Percentiles rank a stretch among this genome's conserved stretches.
phyloP scores from a whole-genome alignment of 1,140 invertebrate genomes.

The Eupristina koningsbergeri region DNA sequence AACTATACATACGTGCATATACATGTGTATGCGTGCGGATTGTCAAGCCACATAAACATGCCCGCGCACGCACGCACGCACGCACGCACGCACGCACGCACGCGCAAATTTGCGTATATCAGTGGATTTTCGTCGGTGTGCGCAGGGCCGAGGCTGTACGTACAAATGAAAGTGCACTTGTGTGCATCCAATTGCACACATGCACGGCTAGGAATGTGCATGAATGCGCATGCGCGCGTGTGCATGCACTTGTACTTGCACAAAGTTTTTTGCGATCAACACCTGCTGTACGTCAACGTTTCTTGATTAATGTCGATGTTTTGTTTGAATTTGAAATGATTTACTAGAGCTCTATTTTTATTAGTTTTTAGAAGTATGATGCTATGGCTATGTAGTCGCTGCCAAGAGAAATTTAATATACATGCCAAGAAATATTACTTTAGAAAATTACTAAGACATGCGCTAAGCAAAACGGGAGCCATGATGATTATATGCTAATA shows the following conservation, averaged over 20 bases:
- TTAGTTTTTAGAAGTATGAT: conserved; percentile 5
- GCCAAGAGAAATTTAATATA: background rate
- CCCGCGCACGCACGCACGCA: background rate
- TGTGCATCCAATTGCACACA: too few species aligned
- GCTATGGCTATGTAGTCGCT: background rate
- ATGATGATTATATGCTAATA: background rate
- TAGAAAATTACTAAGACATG: conserved; percentile 10
- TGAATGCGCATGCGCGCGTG: background rate
- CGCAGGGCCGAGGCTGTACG: too few species aligned
- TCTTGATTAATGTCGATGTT: conserved; percentile 36
- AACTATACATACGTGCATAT: conserved; percentile 1
- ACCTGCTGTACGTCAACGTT: conserved; percentile 16
- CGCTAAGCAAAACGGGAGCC: background rate
- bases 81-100: background rate
- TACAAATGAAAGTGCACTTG: too few species aligned
- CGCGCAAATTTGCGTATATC: too few species aligned
- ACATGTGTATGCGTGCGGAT: background rate
- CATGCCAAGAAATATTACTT: conserved; percentile 8
- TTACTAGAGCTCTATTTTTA: conserved; percentile 17
- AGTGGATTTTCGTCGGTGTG: too few species aligned
- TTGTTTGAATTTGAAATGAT: conserved; percentile 36
- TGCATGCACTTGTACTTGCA: background rate
- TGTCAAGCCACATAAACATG: background rate
- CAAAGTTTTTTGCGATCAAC: conserved; percentile 21
- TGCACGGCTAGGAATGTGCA: too few species aligned